These are phyloP conservation scores for Caenorhabditis becei DNA, from an alignment of 2,888 invertebrate species.

Conservation along the genomic window DNA sequence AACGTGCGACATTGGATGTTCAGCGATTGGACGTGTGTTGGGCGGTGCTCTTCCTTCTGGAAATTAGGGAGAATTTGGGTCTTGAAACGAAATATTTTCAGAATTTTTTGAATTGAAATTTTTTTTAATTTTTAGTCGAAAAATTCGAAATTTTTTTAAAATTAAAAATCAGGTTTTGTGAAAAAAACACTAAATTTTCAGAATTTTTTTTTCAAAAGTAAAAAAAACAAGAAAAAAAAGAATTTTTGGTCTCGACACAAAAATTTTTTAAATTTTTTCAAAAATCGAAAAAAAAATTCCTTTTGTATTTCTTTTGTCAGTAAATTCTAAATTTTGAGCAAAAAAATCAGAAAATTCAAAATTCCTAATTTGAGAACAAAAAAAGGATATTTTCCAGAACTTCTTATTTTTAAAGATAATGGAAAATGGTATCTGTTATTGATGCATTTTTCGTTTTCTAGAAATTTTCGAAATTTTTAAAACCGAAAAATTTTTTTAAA, in stretches of 20 bases:
- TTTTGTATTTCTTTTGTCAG: no score
- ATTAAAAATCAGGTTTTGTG: neutral
- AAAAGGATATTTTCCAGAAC: no score
- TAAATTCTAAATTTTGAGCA: no score
- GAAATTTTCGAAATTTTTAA: neutral
- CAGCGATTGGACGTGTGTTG: conserved; percentile 17
- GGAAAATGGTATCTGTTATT: no score
- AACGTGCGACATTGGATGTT: neutral
- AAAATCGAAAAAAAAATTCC: no score
- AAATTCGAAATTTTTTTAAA: neutral
- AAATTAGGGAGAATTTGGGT: neutral
- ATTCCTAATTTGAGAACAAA: no score
- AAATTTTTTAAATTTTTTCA: neutral
- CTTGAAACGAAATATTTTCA: neutral
- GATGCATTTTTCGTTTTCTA: no score
- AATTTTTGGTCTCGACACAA: neutral
- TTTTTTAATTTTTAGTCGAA: neutral
- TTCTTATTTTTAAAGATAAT: no score
- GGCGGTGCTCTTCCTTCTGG: conserved; percentile 36
- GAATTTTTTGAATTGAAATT: neutral
- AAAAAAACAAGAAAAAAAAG: neutral
- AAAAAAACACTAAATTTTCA: neutral
- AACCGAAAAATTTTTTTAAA: neutral
- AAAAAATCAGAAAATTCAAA: neutral
- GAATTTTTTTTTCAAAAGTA: neutral